Evolutionary conservation across 2,113 vertebrate genomes (phyloP).

Genomic region (Promerops cafer): DNA sequence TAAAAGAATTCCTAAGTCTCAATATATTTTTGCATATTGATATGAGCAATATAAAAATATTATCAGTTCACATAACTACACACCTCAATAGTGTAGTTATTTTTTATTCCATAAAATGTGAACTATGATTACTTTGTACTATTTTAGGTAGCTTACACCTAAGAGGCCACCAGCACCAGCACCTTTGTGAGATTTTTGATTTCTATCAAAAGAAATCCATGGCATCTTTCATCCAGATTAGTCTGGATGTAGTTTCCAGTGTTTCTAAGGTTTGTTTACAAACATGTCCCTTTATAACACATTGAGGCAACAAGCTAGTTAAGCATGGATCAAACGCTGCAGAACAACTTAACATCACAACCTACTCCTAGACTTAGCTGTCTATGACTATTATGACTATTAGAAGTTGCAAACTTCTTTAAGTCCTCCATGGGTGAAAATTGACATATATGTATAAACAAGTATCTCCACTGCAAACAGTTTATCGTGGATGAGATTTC

Average conservation of each 20-base stretch:
- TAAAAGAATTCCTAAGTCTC: not conserved
- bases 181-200: not conserved
- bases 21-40: not conserved
- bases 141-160: not conserved
- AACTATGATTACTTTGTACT: not conserved
- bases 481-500: not conserved
- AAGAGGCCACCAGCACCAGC: not conserved
- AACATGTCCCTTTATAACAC: not conserved
- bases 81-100: not conserved
- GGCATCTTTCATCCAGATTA: not conserved
- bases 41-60: not conserved
- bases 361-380: not conserved
- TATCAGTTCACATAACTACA: not conserved
- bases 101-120: not conserved
- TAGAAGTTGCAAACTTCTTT: not conserved
- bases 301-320: not conserved
- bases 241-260: not conserved
- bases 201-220: not conserved
- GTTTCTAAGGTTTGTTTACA: not conserved
- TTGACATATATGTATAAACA: not conserved
- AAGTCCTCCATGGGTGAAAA: not conserved
- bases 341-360: not conserved
- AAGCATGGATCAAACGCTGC: not conserved
- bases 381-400: not conserved
- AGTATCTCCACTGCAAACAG: not conserved